Percentiles rank a stretch among this genome's conserved stretches.
phyloP scores from a whole-genome alignment of 2,113 vertebrate genomes.

The Cephalopterus ornatus region DNA sequence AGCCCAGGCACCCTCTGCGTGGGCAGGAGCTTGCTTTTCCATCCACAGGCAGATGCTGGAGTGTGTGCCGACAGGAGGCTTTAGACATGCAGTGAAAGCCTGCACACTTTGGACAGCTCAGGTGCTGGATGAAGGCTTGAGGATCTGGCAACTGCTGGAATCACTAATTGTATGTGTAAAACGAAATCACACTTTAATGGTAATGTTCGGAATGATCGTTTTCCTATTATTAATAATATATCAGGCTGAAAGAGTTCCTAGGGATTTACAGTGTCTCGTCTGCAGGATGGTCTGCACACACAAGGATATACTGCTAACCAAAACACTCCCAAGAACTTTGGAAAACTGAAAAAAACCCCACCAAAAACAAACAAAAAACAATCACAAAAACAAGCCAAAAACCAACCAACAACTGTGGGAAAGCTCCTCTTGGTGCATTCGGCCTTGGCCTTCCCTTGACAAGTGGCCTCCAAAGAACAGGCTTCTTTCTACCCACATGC shows the following conservation, averaged over 20 bases:
- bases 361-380: background rate
- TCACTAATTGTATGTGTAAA: background rate
- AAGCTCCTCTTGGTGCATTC: background rate
- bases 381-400: background rate
- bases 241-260: background rate
- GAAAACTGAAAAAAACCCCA: background rate
- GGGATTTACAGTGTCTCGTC: background rate
- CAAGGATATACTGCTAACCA: background rate
- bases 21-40: background rate
- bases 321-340: background rate
- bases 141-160: background rate
- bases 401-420: background rate
- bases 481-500: background rate
- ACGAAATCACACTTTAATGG: background rate
- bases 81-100: background rate
- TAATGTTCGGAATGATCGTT: background rate
- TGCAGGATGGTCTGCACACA: background rate
- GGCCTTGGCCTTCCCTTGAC: background rate
- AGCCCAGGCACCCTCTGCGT: background rate
- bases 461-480: background rate
- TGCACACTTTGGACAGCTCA: background rate
- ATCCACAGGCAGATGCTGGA: background rate
- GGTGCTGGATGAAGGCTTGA: background rate
- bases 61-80: accelerated
- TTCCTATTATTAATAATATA: background rate